phyloP scores from a whole-genome alignment of 2,113 vertebrate genomes.

The Podiceps cristatus region DNA sequence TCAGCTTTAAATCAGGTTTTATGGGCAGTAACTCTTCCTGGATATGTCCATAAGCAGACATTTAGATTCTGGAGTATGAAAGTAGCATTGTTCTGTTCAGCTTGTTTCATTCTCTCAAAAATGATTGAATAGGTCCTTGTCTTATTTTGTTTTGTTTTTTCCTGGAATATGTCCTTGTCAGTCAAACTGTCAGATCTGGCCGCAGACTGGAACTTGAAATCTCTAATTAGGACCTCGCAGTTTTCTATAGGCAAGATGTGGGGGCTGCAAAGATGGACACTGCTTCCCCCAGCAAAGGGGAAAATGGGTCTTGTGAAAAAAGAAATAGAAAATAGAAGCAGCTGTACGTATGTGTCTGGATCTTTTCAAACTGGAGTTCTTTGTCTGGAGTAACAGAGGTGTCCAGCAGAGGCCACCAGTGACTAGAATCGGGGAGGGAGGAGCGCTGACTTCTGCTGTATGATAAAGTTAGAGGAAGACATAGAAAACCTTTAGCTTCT shows the following conservation, averaged over 20 bases:
- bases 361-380: accelerated
- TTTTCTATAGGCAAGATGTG: not conserved
- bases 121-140: not conserved
- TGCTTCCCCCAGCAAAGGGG: not conserved
- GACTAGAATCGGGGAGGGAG: not conserved
- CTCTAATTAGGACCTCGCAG: not conserved
- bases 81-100: not conserved
- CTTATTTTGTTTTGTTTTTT: not conserved
- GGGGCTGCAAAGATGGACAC: accelerated
- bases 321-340: not conserved
- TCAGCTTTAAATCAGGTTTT: not conserved
- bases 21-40: not conserved
- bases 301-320: not conserved
- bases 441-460: accelerated
- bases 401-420: constrained; percentile 68
- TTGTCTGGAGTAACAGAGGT: not conserved
- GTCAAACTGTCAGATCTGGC: not conserved
- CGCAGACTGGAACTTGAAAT: not conserved
- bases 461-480: not conserved
- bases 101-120: not conserved
- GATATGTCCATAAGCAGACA: not conserved
- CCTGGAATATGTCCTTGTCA: not conserved
- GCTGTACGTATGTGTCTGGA: accelerated
- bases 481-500: not conserved
- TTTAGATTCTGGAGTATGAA: not conserved